A percentile compares a stretch with the other conserved stretches of the same genome.
phyloP scores from a whole-genome alignment of 2,113 vertebrate species.

The Pomatorhinus ruficollis region DNA sequence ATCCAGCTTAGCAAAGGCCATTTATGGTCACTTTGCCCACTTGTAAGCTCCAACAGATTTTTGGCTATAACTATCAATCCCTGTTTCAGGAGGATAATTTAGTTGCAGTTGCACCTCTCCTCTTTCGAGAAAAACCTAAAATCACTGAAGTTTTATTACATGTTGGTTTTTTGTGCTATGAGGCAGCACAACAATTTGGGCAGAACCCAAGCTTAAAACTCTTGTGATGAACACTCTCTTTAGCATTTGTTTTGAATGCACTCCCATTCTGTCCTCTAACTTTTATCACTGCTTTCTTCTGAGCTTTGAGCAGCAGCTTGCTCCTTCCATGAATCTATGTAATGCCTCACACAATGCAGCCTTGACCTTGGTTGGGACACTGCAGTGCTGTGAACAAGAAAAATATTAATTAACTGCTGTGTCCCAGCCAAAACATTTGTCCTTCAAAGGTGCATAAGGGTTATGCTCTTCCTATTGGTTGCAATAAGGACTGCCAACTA shows the following conservation, averaged over 20 bases:
- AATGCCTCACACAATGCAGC: not conserved
- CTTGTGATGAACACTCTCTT: not conserved
- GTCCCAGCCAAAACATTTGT: not conserved
- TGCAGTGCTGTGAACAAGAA: constrained; percentile 4
- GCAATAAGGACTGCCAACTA: not conserved
- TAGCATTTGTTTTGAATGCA: not conserved
- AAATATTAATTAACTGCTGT: constrained; percentile 40
- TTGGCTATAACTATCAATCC: not conserved
- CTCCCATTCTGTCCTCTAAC: not conserved
- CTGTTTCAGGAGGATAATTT: not conserved
- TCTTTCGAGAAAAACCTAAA: not conserved
- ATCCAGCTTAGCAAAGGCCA: not conserved
- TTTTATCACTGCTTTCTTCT: not conserved
- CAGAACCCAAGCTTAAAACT: not conserved
- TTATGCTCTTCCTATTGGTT: not conserved
- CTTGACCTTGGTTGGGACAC: constrained; percentile 16
- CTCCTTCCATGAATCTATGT: not conserved
- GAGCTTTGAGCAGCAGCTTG: not conserved
- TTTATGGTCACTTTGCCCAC: not conserved
- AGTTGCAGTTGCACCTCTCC: not conserved
- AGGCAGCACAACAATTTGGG: not conserved
- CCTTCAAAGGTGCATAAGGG: not conserved
- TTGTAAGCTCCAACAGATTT: not conserved
- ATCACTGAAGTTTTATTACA: not conserved
- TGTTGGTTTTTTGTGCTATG: not conserved